Percentiles rank a stretch among this genome's conserved stretches.
These are phyloP conservation scores for Anthophora plumipes DNA, from an alignment of 2,888 invertebrate genomes.

Conservation along the genomic window DNA sequence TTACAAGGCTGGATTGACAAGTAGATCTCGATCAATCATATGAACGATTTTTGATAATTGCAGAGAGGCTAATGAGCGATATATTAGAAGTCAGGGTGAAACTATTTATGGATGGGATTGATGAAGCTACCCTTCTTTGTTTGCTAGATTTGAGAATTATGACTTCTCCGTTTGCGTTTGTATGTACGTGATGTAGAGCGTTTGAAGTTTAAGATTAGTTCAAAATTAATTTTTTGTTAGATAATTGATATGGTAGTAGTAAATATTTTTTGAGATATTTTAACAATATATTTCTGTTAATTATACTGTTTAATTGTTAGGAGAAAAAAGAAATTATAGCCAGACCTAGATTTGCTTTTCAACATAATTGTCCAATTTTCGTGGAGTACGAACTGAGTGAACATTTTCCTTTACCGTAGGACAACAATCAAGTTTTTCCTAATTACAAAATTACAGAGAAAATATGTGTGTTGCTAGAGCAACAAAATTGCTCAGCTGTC, in stretches of 20 bases:
- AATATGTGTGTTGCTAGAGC: no score
- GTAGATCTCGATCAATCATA: conserved; percentile 9
- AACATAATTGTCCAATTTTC: background rate
- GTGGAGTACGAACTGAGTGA: no score
- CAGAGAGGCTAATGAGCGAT: background rate
- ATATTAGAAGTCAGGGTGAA: background rate
- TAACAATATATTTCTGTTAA: no score
- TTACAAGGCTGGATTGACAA: background rate
- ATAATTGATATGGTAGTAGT: no score
- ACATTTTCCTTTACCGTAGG: background rate
- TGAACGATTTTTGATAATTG: background rate
- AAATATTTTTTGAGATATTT: no score
- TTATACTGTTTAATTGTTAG: no score
- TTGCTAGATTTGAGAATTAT: background rate
- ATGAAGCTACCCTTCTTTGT: background rate
- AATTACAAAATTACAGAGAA: no score
- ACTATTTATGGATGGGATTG: conserved; percentile 5
- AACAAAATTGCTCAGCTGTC: background rate
- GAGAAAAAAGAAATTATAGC: no score
- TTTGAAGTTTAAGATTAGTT: no score
- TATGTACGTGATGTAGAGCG: no score
- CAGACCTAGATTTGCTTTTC: no score
- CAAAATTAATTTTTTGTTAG: no score
- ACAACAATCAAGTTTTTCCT: background rate
- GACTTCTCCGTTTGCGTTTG: background rate